A percentile compares a stretch with the other conserved stretches of the same genome.
These are phyloP conservation scores for Malthinus flaveolus DNA, from an alignment of 2,888 invertebrate genomes.

Conservation along the genomic window DNA sequence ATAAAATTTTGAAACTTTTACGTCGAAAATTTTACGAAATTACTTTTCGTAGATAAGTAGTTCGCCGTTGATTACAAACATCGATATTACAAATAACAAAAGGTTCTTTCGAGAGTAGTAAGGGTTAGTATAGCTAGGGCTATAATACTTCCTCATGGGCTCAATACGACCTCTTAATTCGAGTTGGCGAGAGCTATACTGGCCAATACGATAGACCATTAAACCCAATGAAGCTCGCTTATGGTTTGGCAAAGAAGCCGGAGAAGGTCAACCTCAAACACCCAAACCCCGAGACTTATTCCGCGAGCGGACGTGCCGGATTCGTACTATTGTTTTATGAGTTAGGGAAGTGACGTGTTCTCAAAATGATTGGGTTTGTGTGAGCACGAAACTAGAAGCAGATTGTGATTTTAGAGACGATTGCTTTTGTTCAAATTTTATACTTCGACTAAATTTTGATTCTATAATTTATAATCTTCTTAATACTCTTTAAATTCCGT, in stretches of 20 bases:
- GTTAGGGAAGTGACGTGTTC: slow-evolving; percentile 45
- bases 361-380: slow-evolving; percentile 39
- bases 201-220: slow-evolving; percentile 46
- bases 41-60: no score
- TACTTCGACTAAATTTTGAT: no score
- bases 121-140: slow-evolving; percentile 19
- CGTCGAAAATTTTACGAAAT: no score
- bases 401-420: slow-evolving; percentile 33
- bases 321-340: slow-evolving; percentile 47
- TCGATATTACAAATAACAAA: slow-evolving; percentile 25
- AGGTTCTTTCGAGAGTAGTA: no score
- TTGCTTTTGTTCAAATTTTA: no score
- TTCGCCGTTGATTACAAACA: slow-evolving; percentile 1
- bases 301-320: slow-evolving; percentile 44
- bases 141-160: slow-evolving; percentile 47
- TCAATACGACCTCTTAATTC: slow-evolving; percentile 47
- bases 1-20: no score
- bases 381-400: slow-evolving; percentile 37
- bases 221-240: slow-evolving; percentile 45
- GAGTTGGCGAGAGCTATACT: slow-evolving; percentile 41
- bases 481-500: no score
- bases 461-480: no score
- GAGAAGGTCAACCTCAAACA: slow-evolving; percentile 14
- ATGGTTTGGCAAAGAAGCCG: slow-evolving; percentile 33
- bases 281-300: slow-evolving; percentile 25